phyloP scores from a whole-genome alignment of 2,888 invertebrate species.

The Himalopsyche anomala region DNA sequence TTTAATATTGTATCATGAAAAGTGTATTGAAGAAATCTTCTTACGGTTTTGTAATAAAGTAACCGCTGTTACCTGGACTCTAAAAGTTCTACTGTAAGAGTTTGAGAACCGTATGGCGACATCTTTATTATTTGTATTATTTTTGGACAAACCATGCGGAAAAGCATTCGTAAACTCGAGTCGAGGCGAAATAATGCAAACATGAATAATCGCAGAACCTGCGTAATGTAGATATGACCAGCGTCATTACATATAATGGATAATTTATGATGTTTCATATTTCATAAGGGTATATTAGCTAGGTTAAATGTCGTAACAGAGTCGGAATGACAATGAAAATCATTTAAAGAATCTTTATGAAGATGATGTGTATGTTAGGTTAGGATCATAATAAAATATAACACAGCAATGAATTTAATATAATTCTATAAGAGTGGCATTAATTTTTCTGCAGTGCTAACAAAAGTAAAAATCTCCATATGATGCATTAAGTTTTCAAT shows the following conservation, averaged over 20 bases:
- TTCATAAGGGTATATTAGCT: neutral
- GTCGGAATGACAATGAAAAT: neutral
- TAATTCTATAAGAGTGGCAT: too few species aligned
- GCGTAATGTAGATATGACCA: neutral
- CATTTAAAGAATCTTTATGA: too few species aligned
- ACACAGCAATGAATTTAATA: too few species aligned
- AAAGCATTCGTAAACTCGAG: neutral
- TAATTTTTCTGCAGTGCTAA: too few species aligned
- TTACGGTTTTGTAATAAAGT: too few species aligned
- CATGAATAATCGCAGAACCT: slow-evolving; percentile 14
- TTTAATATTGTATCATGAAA: too few species aligned
- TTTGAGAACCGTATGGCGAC: neutral
- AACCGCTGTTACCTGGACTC: too few species aligned
- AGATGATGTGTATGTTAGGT: too few species aligned
- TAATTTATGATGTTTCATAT: slow-evolving; percentile 47
- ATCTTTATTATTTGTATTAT: slow-evolving; percentile 13
- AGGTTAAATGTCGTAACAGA: neutral
- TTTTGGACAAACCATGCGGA: neutral
- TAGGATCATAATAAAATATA: too few species aligned
- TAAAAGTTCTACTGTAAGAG: neutral
- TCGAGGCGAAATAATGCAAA: slow-evolving; percentile 44
- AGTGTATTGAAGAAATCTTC: too few species aligned
- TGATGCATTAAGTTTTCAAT: too few species aligned
- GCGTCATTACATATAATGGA: slow-evolving; percentile 46
- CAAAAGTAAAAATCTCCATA: too few species aligned